Percentiles rank a stretch among this genome's conserved stretches.
Conservation (phyloP, 2,113 vertebrate genomes). For the Campylomormyrus tamandua region DNA sequence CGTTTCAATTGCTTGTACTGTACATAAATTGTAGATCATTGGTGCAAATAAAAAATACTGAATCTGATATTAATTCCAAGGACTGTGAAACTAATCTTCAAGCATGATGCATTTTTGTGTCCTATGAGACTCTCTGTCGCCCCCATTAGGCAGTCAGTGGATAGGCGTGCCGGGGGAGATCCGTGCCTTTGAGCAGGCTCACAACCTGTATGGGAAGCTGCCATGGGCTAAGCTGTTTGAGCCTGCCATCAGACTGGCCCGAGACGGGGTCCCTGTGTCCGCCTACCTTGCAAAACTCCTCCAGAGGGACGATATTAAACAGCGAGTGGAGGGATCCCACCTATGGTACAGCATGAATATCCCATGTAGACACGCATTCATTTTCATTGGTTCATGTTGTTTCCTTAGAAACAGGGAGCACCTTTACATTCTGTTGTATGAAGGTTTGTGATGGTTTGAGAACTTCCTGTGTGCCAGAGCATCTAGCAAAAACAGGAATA, state of each 20-base stretch:
- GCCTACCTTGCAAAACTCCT: constrained; percentile 25
- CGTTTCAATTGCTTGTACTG: neutral
- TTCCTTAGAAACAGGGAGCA: neutral
- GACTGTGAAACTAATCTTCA: neutral
- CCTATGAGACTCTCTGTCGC: neutral
- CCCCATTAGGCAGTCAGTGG: neutral
- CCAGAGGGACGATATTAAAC: neutral
- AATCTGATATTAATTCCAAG: neutral
- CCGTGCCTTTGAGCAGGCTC: constrained; percentile 62
- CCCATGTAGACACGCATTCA: neutral
- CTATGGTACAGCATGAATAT: neutral
- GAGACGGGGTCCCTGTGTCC: constrained; percentile 48
- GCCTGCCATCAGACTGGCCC: constrained; percentile 66
- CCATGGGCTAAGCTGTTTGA: constrained; percentile 70
- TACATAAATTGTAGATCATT: neutral
- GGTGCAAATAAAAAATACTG: neutral
- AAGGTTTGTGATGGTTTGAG: neutral
- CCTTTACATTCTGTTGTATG: neutral
- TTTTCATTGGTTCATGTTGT: neutral
- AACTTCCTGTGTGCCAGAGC: neutral
- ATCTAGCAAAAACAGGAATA: neutral
- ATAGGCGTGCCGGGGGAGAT: constrained; percentile 71
- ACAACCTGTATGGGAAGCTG: constrained; percentile 63
- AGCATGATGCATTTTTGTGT: neutral
- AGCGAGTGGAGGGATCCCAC: neutral